These are phyloP conservation scores for Mactromeris polynyma DNA, from an alignment of 2,888 invertebrate genomes.

Conservation along the genomic window DNA sequence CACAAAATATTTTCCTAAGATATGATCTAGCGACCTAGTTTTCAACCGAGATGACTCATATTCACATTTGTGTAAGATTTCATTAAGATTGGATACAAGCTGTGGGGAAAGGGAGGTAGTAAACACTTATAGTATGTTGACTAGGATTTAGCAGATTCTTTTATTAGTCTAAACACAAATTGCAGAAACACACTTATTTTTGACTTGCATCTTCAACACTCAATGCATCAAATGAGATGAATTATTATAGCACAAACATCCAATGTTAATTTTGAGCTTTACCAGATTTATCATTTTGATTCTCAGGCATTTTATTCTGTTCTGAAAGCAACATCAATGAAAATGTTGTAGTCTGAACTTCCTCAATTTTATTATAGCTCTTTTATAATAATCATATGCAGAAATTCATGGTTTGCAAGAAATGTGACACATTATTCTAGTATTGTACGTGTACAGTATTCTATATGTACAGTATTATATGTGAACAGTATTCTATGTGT, in stretches of 20 bases:
- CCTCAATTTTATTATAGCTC: neutral
- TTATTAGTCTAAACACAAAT: neutral
- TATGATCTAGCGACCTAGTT: no score
- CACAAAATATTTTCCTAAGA: no score
- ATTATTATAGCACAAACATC: neutral
- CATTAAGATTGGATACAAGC: no score
- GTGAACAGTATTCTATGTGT: no score
- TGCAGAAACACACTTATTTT: neutral
- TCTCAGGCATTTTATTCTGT: neutral
- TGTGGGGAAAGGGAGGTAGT: no score
- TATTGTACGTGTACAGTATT: no score
- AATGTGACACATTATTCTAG: no score
- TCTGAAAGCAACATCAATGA: neutral
- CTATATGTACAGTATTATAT: no score
- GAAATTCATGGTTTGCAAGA: no score
- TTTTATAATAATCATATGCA: neutral
- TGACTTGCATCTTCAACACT: neutral
- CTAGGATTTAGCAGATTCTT: neutral
- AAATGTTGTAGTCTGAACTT: neutral
- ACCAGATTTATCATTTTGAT: neutral
- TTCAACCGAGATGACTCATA: no score
- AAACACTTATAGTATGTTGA: neutral
- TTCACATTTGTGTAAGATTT: no score
- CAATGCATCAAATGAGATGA: neutral
- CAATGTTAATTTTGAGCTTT: neutral